These are phyloP conservation scores for Eumerus sabulonum DNA, from an alignment of 2,888 invertebrate genomes.

Conservation along the genomic window DNA sequence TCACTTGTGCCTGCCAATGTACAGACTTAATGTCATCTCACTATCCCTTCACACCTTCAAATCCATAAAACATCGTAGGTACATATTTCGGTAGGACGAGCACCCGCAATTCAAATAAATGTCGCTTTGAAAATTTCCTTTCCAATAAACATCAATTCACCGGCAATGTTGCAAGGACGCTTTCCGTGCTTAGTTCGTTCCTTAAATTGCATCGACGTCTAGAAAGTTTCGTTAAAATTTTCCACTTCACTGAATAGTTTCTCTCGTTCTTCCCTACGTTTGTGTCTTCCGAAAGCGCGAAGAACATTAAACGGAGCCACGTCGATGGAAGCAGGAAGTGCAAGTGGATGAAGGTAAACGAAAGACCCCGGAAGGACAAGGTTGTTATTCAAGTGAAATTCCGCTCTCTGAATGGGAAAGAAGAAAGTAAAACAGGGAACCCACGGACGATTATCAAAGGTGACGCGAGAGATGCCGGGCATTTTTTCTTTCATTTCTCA, in stretches of 20 bases:
- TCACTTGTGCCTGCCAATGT: too few relatives aligned
- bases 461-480: conserved; percentile 12
- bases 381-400: conserved; percentile 59
- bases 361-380: conserved; percentile 58
- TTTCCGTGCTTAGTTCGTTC: neutral
- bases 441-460: conserved; percentile 21
- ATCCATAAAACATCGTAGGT: too few relatives aligned
- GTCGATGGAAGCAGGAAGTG: too few relatives aligned
- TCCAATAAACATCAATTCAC: conserved; percentile 60
- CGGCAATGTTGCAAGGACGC: conserved; percentile 34
- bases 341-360: conserved; percentile 48
- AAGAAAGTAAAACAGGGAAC: conserved; percentile 7
- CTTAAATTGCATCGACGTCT: conserved; percentile 36
- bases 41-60: too few relatives aligned
- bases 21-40: too few relatives aligned
- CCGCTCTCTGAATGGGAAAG: conserved; percentile 15
- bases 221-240: conserved; percentile 64
- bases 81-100: neutral
- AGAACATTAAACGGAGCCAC: neutral
- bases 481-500: conserved; percentile 5
- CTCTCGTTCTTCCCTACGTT: neutral
- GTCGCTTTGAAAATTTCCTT: conserved; percentile 30
- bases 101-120: conserved; percentile 45
- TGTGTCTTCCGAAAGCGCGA: conserved; percentile 22
- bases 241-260: conserved; percentile 46